A percentile compares a stretch with the other conserved stretches of the same genome.
phyloP scores from a whole-genome alignment of 2,797 vertebrate species.

The Neoniphon sammara region DNA sequence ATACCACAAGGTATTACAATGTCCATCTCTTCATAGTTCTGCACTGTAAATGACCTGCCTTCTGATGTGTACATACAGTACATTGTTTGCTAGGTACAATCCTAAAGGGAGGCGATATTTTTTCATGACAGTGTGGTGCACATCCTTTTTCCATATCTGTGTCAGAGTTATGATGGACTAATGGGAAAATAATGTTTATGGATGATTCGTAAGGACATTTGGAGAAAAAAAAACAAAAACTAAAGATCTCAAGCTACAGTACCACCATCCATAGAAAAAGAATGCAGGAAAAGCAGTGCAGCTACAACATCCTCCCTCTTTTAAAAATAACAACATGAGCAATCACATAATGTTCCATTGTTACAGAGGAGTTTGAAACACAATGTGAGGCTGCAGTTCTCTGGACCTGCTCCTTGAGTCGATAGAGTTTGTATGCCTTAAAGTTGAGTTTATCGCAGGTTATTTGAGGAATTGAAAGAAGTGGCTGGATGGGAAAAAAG shows the following conservation, averaged over 20 bases:
- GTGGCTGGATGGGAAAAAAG: background rate
- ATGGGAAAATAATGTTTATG: slow-evolving; percentile 7
- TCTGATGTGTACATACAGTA: slow-evolving; percentile 21
- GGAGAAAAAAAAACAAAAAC: background rate
- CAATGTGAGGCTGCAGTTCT: slow-evolving; percentile 21
- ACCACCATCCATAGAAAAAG: background rate
- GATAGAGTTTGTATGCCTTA: slow-evolving; percentile 19
- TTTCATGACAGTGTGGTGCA: slow-evolving; percentile 31
- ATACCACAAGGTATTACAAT: slow-evolving; percentile 13
- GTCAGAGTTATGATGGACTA: slow-evolving; percentile 16
- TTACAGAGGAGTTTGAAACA: background rate
- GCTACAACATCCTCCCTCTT: slow-evolving; percentile 1
- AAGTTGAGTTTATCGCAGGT: background rate
- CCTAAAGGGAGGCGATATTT: slow-evolving; percentile 15
- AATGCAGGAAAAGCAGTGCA: slow-evolving; percentile 15
- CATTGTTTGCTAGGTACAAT: slow-evolving; percentile 31
- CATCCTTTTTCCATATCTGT: slow-evolving; percentile 48
- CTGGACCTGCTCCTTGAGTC: background rate
- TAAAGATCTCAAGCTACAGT: background rate
- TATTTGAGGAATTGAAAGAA: slow-evolving; percentile 8
- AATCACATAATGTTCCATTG: slow-evolving; percentile 15
- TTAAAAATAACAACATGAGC: background rate
- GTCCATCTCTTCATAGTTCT: slow-evolving; percentile 11
- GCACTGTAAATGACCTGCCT: slow-evolving; percentile 37
- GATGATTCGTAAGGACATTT: background rate